phyloP scores from a whole-genome alignment of 2,797 vertebrate genomes.

The Crocidura indochinensis region DNA sequence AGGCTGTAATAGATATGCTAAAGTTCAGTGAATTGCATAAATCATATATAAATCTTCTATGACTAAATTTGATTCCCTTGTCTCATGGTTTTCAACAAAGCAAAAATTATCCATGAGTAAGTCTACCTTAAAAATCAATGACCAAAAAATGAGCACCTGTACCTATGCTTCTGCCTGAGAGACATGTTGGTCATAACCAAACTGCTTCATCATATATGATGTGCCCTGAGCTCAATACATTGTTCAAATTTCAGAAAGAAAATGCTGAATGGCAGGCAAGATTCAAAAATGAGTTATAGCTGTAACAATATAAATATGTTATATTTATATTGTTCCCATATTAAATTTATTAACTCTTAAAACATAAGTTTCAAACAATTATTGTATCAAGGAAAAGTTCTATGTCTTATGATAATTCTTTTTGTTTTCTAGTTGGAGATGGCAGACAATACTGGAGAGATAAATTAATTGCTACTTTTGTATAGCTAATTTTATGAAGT shows the following conservation, averaged over 20 bases:
- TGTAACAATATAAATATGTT: background rate
- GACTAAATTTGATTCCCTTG: background rate
- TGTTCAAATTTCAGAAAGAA: constrained; percentile 45
- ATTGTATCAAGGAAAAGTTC: background rate
- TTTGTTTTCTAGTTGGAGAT: constrained; percentile 4
- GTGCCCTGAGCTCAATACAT: background rate
- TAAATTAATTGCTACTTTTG: constrained; percentile 14
- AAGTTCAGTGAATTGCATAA: constrained; percentile 12
- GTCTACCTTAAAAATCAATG: background rate
- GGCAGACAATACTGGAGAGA: background rate
- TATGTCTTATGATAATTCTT: background rate
- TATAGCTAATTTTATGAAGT: constrained; percentile 45
- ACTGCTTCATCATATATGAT: background rate
- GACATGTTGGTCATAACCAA: background rate
- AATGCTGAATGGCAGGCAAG: background rate
- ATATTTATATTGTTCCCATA: constrained; percentile 14
- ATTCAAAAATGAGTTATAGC: constrained; percentile 42
- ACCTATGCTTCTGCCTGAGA: background rate
- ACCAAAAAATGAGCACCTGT: background rate
- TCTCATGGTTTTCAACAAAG: background rate
- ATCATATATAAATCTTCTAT: background rate
- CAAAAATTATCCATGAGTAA: background rate
- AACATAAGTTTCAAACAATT: constrained; percentile 25
- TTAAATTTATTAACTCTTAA: constrained; percentile 40
- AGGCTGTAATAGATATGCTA: background rate